Conservation (phyloP, 2,888 invertebrate species). For the Agriotes lineatus region DNA sequence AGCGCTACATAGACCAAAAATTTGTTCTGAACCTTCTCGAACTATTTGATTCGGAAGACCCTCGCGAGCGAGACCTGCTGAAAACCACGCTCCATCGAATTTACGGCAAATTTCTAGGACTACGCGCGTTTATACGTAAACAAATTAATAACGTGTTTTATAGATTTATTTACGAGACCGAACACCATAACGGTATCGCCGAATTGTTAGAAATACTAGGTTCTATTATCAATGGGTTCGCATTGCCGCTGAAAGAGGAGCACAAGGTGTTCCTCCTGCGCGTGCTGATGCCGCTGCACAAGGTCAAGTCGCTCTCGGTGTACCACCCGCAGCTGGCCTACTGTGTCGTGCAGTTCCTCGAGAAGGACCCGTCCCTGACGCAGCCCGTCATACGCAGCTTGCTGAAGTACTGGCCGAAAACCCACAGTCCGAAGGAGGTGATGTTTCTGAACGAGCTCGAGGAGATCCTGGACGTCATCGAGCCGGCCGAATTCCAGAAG, state of each 20-base stretch:
- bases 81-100: conserved; percentile 99
- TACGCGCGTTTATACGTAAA: conserved; percentile 99
- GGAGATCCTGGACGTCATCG: conserved; percentile 98
- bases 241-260: conserved; percentile 97
- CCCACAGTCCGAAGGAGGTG: conserved; percentile 99
- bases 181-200: conserved; percentile 99
- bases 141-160: conserved; percentile 99
- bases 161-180: conserved; percentile 99
- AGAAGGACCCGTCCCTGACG: conserved; percentile 98
- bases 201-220: conserved; percentile 99
- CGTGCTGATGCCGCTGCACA: conserved; percentile 98
- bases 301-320: conserved; percentile 96
- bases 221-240: conserved; percentile 99
- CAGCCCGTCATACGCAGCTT: conserved; percentile 97
- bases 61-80: conserved; percentile 97
- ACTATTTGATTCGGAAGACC: conserved; percentile 99
- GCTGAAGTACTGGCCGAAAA: conserved; percentile 99
- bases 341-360: conserved; percentile 99
- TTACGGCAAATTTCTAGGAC: conserved; percentile 99
- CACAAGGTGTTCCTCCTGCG: conserved; percentile 98
- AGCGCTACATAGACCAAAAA: conserved; percentile 92
- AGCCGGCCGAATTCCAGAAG: conserved; percentile 97
- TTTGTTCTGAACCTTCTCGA: conserved; percentile 98
- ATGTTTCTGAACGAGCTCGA: conserved; percentile 99
- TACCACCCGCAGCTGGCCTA: conserved; percentile 99